Percentiles rank a stretch among this genome's conserved stretches.
Conservation (phyloP, 2,888 invertebrate species). For the Mayetiola destructor region DNA sequence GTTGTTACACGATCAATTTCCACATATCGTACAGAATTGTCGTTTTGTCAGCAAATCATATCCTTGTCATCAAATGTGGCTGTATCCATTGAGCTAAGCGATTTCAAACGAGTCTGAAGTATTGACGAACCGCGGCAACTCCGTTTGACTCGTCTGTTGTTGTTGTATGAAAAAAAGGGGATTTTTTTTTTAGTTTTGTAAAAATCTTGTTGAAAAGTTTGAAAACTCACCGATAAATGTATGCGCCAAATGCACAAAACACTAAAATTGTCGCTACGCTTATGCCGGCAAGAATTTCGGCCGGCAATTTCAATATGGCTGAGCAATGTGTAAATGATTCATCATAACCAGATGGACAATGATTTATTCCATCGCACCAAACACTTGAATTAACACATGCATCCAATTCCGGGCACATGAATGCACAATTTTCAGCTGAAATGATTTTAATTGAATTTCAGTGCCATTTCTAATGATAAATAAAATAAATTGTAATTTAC, state of each 20-base stretch:
- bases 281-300: constrained; percentile 49
- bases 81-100: constrained; percentile 57
- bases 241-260: constrained; percentile 37
- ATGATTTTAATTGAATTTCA: neutral
- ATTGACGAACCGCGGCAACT: constrained; percentile 59
- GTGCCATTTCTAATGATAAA: neutral
- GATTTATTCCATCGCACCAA: constrained; percentile 65
- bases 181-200: neutral
- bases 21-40: constrained; percentile 86
- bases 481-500: neutral
- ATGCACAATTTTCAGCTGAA: constrained; percentile 38
- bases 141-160: constrained; percentile 45
- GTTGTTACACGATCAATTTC: constrained; percentile 83
- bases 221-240: constrained; percentile 38
- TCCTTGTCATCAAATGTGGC: constrained; percentile 75
- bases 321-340: constrained; percentile 69
- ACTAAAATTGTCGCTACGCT: constrained; percentile 36
- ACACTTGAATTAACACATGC: constrained; percentile 65
- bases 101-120: constrained; percentile 64
- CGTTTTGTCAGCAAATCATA: constrained; percentile 91
- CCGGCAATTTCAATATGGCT: constrained; percentile 59
- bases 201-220: neutral
- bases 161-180: constrained; percentile 22
- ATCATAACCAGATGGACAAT: constrained; percentile 69
- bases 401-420: constrained; percentile 62